Percentiles rank a stretch among this genome's conserved stretches.
Evolutionary conservation across 2,113 vertebrate genomes (phyloP).

Genomic region (Melanotaenia duboulayi): DNA sequence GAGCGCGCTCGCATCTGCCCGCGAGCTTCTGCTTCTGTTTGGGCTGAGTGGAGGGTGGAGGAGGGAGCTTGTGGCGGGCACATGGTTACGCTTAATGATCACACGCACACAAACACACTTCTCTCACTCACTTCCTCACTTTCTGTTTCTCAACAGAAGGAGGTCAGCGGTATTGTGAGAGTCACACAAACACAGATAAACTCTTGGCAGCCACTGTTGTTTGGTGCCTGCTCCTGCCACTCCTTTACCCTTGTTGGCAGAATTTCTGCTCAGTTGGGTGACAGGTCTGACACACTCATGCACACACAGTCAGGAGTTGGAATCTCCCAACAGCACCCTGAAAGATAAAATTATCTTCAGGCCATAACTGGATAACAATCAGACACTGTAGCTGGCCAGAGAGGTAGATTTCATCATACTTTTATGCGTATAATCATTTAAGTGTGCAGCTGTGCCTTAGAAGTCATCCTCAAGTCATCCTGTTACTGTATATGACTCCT

Average conservation of each 20-base stretch:
- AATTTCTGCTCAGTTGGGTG: slow-evolving; percentile 41
- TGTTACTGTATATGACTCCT: background rate
- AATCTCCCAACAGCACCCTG: slow-evolving; percentile 46
- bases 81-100: slow-evolving; percentile 54
- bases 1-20: slow-evolving; percentile 57
- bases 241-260: slow-evolving; percentile 32
- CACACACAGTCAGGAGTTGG: slow-evolving; percentile 18
- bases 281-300: slow-evolving; percentile 52
- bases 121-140: slow-evolving; percentile 43
- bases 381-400: background rate
- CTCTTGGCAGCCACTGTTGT: slow-evolving; percentile 60
- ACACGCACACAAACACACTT: slow-evolving; percentile 8
- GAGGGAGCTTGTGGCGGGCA: background rate
- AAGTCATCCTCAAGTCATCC: background rate
- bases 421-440: background rate
- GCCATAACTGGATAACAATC: slow-evolving; percentile 11
- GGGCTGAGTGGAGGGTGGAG: background rate
- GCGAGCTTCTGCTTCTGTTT: slow-evolving; percentile 57
- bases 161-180: slow-evolving; percentile 62
- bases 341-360: slow-evolving; percentile 12
- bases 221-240: slow-evolving; percentile 54
- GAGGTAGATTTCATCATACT: slow-evolving; percentile 13
- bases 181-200: slow-evolving; percentile 18
- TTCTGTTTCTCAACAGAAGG: slow-evolving; percentile 67
- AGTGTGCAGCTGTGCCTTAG: background rate